Percentiles rank a stretch among this genome's conserved stretches.
Conservation (phyloP, 2,888 invertebrate genomes). For the Rapana venosa region DNA sequence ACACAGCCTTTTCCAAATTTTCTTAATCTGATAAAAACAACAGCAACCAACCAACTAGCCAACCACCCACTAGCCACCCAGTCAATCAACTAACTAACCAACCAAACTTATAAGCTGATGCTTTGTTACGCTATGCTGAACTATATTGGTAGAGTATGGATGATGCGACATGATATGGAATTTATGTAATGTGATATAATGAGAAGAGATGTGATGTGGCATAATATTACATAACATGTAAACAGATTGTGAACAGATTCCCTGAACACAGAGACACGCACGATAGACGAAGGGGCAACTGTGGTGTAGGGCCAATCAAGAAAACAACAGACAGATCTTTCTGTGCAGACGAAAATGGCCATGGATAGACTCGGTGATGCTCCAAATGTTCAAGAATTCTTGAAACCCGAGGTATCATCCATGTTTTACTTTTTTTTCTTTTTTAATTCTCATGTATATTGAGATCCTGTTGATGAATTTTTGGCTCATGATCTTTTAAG, state of each 20-base stretch:
- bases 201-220: no score
- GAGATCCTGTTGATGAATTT: background rate
- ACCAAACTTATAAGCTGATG: no score
- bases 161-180: no score
- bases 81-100: no score
- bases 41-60: background rate
- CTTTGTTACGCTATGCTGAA: no score
- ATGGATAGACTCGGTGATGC: conserved; percentile 9
- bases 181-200: no score
- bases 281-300: background rate
- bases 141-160: no score
- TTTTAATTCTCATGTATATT: background rate
- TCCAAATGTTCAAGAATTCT: conserved; percentile 31
- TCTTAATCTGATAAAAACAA: background rate
- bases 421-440: background rate
- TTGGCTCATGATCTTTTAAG: no score
- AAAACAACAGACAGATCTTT: background rate
- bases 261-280: no score
- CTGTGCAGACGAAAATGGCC: conserved; percentile 3
- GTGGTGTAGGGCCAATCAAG: background rate
- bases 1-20: background rate
- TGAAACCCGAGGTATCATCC: conserved; percentile 35
- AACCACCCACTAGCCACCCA: background rate
- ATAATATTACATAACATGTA: no score
- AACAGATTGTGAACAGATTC: no score